Conservation (phyloP, 37 sponge, comb jelly and placozoan species). For the Diacarnus erythraeanus region DNA sequence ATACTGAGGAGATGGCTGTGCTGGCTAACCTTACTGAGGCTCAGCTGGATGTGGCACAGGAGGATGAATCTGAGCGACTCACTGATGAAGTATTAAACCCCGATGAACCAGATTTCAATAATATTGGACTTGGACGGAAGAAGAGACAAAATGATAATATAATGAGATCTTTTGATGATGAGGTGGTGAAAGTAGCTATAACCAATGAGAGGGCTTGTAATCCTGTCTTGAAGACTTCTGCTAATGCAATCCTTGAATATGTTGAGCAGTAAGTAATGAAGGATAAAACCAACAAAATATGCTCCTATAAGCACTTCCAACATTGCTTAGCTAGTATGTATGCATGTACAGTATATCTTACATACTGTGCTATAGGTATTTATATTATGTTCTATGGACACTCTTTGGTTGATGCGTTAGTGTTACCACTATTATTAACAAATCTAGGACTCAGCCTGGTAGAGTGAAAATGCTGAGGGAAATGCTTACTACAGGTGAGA, state of each 20-base stretch:
- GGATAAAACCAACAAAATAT: too few species aligned
- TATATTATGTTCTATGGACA: too few species aligned
- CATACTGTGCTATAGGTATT: too few species aligned
- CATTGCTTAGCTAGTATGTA: too few species aligned
- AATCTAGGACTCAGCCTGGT: too few species aligned
- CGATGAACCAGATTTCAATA: neutral
- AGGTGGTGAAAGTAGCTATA: neutral
- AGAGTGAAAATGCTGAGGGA: too few species aligned
- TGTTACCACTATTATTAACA: too few species aligned
- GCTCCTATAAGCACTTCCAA: too few species aligned
- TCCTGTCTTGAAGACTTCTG: neutral
- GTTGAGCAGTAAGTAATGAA: too few species aligned
- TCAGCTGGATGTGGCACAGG: neutral
- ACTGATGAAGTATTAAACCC: neutral
- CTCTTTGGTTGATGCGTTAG: too few species aligned
- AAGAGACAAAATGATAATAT: neutral
- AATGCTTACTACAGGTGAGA: too few species aligned
- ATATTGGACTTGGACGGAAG: neutral
- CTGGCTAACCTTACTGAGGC: neutral
- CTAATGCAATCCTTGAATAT: neutral
- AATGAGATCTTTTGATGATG: neutral
- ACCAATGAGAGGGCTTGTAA: slow-evolving; percentile 6
- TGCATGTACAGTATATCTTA: too few species aligned
- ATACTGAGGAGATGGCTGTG: neutral
- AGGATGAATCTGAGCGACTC: neutral